Base-by-base conservation (phyloP, 2,888 invertebrate genomes). In the Gryllus longicercus region DNA sequence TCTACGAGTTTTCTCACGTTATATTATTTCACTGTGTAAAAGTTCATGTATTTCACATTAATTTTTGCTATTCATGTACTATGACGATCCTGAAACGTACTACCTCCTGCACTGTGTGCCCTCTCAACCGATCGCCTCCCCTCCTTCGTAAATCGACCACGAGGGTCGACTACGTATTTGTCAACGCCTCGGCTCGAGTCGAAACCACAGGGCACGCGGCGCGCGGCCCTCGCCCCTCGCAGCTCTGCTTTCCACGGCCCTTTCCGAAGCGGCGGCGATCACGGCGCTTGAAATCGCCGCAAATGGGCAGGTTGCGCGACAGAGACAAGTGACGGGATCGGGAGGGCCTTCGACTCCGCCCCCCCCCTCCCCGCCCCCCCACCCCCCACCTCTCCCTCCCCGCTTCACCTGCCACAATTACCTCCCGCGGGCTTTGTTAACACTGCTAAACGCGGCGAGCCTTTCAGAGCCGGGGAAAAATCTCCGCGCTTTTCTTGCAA, bases 251-350 rank as follows among this genome's bases (percentile, higher is more conserved):
- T 18, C 16, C 16, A 63, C n/a, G n/a, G 63, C 16, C 63, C 10
- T 18, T 63, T 63, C 63, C 63, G 63, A 63, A 63, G n/a, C 63
- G 63, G n/a, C 63, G 63, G 63, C 63, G 63, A 63, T 16, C 63
- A n/a, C 63, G 16, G 16, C 14, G n/a, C n/a, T 63, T 1, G n/a
- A 63, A 63, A 63, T 63, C 63, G n/a, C 63, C 63, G 63, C 63
- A 63, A 63, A 63, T 63, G 63, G 63, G 63, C n/a, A n/a, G 63
- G 63, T 63, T 63, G 63, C 63, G 63, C 63, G 63, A 63, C 63
- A 63, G 63, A 18, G 63, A 63, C 63, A 18, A 63, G 63, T 63
- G 63, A 63, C 63, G 14, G 63, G 16, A 18, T 63, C 16, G 63
- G n/a, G 12, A 63, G 63, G 14, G 63, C 38, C 38, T 38, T 38